A percentile compares a stretch with the other conserved stretches of the same genome.
phyloP scores from a whole-genome alignment of 2,113 vertebrate species.

The Nesogale talazaci region DNA sequence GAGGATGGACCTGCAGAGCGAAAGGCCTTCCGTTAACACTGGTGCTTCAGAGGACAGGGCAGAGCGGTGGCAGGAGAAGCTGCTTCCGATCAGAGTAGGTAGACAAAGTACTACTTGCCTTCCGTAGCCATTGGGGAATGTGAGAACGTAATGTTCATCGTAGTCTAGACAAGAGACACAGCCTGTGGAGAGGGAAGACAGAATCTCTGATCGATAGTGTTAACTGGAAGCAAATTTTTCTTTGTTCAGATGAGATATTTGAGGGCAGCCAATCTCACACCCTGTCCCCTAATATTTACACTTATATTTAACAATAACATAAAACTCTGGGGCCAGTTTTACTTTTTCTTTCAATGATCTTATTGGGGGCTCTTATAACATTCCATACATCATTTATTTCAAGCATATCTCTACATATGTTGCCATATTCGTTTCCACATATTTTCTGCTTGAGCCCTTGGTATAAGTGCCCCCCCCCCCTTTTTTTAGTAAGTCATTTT shows the following conservation, averaged over 20 bases:
- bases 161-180: slow-evolving; percentile 98
- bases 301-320: neutral
- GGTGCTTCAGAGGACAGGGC: neutral
- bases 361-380: too few species aligned
- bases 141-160: slow-evolving; percentile 98
- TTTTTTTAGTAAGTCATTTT: too few species aligned
- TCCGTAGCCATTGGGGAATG: slow-evolving; percentile 98
- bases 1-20: slow-evolving; percentile 94
- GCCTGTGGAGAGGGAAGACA: slow-evolving; percentile 84
- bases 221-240: neutral
- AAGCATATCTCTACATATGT: too few species aligned
- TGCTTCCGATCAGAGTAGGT: neutral
- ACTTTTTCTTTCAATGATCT: too few species aligned
- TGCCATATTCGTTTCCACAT: too few species aligned
- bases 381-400: too few species aligned
- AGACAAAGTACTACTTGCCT: slow-evolving; percentile 88
- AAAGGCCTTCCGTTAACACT: slow-evolving; percentile 38
- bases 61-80: neutral
- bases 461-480: too few species aligned
- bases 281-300: neutral
- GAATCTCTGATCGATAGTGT: neutral
- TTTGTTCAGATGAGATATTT: neutral
- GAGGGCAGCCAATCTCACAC: neutral
- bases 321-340: neutral
- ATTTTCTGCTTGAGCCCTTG: too few species aligned